phyloP scores from a whole-genome alignment of 2,113 vertebrate species.

The Sialia sialis region DNA sequence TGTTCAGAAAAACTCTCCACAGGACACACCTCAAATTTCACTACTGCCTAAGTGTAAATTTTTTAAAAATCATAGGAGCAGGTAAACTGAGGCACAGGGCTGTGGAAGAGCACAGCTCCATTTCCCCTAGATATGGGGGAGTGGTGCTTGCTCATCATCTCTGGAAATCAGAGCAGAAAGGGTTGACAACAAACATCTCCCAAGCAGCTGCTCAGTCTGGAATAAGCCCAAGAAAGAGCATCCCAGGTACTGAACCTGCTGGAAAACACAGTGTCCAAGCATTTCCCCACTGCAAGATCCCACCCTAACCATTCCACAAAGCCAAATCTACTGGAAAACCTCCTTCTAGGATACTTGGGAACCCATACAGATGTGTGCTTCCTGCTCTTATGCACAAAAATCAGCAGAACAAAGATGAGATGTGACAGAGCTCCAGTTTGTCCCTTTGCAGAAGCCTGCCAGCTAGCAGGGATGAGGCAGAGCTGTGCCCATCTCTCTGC shows the following conservation, averaged over 20 bases:
- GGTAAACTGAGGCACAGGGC: not conserved
- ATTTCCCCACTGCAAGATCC: not conserved
- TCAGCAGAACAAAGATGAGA: not conserved
- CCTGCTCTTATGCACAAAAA: not conserved
- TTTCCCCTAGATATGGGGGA: not conserved
- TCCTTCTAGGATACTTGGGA: not conserved
- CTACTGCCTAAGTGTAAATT: not conserved
- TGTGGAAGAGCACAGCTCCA: not conserved
- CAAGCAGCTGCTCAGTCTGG: not conserved
- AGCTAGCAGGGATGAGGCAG: not conserved
- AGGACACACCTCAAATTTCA: accelerated
- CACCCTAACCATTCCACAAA: not conserved
- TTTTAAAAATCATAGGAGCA: accelerated
- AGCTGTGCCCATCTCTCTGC: accelerated
- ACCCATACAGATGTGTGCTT: accelerated
- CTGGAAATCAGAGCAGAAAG: not conserved
- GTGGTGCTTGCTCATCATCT: not conserved
- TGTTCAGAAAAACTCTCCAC: no score
- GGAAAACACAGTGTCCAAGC: not conserved
- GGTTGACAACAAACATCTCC: not conserved
- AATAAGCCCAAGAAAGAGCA: not conserved
- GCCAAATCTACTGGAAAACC: not conserved
- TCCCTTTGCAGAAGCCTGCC: accelerated
- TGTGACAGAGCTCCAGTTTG: not conserved
- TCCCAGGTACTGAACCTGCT: not conserved